Conservation (phyloP, 2,888 invertebrate species). For the Mesorhabditis sp. region DNA sequence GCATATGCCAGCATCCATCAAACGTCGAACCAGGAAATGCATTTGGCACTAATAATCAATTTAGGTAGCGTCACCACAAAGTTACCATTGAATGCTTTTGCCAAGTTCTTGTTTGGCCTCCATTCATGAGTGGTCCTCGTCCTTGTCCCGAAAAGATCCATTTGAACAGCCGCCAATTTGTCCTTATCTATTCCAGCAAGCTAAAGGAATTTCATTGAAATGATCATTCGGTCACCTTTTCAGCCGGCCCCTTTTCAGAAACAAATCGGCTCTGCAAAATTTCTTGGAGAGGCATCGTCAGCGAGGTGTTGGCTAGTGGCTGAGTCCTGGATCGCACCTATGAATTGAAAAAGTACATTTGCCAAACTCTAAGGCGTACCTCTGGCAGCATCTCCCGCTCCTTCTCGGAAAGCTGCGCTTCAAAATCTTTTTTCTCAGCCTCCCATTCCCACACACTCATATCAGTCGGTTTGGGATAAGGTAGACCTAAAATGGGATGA, state of each 20-base stretch:
- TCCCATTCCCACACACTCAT: constrained; percentile 80
- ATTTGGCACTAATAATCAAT: constrained; percentile 87
- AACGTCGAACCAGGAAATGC: constrained; percentile 69
- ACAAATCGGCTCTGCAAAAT: constrained; percentile 35
- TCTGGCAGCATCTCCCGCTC: constrained; percentile 42
- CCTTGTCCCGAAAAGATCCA: constrained; percentile 75
- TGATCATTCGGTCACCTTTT: constrained; percentile 16
- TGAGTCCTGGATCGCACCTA: constrained; percentile 24
- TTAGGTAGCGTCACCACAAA: constrained; percentile 62
- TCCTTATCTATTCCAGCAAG: constrained; percentile 59
- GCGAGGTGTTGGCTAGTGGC: constrained; percentile 31
- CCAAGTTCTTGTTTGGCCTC: constrained; percentile 10
- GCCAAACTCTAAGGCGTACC: constrained; percentile 14
- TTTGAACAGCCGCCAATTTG: constrained; percentile 71
- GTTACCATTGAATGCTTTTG: not conserved
- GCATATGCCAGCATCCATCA: constrained; percentile 25
- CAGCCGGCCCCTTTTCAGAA: constrained; percentile 27
- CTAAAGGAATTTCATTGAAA: constrained; percentile 12
- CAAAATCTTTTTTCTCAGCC: constrained; percentile 76
- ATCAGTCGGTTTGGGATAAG: constrained; percentile 55
- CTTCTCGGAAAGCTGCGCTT: constrained; percentile 56
- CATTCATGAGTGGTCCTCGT: constrained; percentile 64
- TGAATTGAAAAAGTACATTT: constrained; percentile 2
- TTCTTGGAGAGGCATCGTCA: constrained; percentile 36
- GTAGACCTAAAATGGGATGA: constrained; percentile 21